Evolutionary conservation across 1,140 invertebrate species (phyloP).

Genomic region (Hydropsyche tenuis): DNA sequence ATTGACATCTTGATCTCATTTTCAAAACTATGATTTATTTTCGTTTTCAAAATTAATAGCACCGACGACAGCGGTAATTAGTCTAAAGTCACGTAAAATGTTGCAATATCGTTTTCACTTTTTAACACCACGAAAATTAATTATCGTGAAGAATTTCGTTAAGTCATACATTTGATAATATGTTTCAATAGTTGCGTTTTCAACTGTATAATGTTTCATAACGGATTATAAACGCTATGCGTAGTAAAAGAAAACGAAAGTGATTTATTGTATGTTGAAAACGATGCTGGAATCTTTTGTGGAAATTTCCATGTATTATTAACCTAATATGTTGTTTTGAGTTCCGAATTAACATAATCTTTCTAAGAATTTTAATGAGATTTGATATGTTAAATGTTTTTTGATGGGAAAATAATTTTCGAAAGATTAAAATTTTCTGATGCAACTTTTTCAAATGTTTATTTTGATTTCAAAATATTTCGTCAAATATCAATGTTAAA

Average conservation of each 20-base stretch:
- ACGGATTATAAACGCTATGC: not conserved
- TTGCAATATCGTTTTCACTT: not conserved
- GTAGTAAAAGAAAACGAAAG: not conserved
- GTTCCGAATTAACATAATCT: too few species aligned
- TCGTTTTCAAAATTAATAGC: not conserved
- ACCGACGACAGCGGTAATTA: not conserved
- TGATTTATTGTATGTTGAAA: slow-evolving; percentile 10
- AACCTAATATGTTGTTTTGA: too few species aligned
- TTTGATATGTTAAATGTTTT: too few species aligned
- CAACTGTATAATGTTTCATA: slow-evolving; percentile 1
- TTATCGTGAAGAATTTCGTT: not conserved
- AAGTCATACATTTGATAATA: not conserved
- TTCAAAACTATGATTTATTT: too few species aligned
- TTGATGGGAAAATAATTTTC: too few species aligned
- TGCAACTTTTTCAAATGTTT: too few species aligned
- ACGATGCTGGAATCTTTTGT: not conserved
- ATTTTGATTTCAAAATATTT: too few species aligned
- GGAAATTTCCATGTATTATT: too few species aligned
- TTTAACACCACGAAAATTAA: not conserved
- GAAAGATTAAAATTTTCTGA: too few species aligned
- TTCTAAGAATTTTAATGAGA: too few species aligned
- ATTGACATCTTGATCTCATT: too few species aligned
- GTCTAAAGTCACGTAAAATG: not conserved
- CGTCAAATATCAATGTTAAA: too few species aligned
- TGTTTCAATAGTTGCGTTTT: not conserved